phyloP scores from a whole-genome alignment of 2,113 vertebrate genomes.

The Pseudonaja textilis region DNA sequence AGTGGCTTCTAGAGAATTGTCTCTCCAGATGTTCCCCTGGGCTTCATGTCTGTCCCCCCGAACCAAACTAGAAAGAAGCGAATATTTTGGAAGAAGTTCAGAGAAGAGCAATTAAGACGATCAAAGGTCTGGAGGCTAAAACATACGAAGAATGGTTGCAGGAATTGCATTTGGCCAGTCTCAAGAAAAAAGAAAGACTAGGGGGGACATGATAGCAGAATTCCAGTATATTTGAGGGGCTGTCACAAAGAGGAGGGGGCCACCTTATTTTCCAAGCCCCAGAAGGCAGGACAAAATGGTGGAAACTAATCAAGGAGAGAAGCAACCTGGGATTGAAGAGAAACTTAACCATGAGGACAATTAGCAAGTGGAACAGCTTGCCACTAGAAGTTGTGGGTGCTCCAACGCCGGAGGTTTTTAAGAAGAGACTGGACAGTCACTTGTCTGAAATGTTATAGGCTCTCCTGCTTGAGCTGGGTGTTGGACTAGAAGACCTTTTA shows the following conservation, averaged over 20 bases:
- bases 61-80: background rate
- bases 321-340: background rate
- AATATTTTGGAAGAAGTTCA: background rate
- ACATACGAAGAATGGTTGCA: background rate
- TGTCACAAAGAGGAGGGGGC: background rate
- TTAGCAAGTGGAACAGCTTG: background rate
- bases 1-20: background rate
- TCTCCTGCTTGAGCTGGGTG: background rate
- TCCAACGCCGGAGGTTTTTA: background rate
- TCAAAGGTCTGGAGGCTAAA: background rate
- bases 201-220: background rate
- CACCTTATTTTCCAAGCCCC: background rate
- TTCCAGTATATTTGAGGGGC: background rate
- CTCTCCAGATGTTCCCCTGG: background rate
- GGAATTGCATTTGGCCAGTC: background rate
- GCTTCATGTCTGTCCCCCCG: background rate
- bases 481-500: background rate
- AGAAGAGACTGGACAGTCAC: background rate
- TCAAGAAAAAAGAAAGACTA: background rate
- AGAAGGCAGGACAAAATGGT: background rate
- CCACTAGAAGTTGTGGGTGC: background rate
- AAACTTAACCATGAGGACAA: background rate
- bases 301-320: background rate
- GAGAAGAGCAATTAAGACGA: background rate
- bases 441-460: background rate